These are phyloP conservation scores for Eilema griseolum DNA, from an alignment of 2,888 invertebrate genomes.

Conservation along the genomic window DNA sequence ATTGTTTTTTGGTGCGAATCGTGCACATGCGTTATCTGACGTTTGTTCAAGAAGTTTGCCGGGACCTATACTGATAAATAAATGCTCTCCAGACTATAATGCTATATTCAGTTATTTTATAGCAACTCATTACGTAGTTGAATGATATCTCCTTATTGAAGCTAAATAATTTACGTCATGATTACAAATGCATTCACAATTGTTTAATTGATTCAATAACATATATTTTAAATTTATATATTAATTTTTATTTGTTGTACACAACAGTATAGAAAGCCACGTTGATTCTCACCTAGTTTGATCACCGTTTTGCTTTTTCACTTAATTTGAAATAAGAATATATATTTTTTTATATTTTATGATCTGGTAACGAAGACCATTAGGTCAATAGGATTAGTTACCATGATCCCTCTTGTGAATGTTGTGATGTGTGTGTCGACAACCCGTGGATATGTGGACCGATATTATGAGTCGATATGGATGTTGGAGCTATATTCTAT, in stretches of 20 bases:
- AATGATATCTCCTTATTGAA: neutral
- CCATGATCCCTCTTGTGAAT: neutral
- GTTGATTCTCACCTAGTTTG: neutral
- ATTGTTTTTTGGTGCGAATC: too few relatives aligned
- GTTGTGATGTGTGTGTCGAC: neutral
- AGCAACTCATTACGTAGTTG: neutral
- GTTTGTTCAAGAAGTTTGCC: too few relatives aligned
- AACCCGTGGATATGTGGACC: constrained; percentile 8
- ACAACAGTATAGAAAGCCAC: neutral
- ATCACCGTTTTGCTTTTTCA: neutral
- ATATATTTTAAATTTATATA: constrained; percentile 1
- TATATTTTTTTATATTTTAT: too few relatives aligned
- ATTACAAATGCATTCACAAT: too few relatives aligned
- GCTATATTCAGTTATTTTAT: too few relatives aligned
- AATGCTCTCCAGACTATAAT: too few relatives aligned
- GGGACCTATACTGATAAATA: neutral
- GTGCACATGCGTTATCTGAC: too few relatives aligned
- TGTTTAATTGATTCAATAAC: too few relatives aligned
- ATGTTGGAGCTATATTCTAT: too few relatives aligned
- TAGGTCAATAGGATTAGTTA: too few relatives aligned
- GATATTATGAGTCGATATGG: constrained; percentile 15
- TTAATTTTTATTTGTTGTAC: neutral
- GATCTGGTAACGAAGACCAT: too few relatives aligned
- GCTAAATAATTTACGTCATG: neutral
- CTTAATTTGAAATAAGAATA: too few relatives aligned